A percentile compares a stretch with the other conserved stretches of the same genome.
These are phyloP conservation scores for Carlito syrichta DNA, from an alignment of 2,113 vertebrate species.

Conservation along the genomic window DNA sequence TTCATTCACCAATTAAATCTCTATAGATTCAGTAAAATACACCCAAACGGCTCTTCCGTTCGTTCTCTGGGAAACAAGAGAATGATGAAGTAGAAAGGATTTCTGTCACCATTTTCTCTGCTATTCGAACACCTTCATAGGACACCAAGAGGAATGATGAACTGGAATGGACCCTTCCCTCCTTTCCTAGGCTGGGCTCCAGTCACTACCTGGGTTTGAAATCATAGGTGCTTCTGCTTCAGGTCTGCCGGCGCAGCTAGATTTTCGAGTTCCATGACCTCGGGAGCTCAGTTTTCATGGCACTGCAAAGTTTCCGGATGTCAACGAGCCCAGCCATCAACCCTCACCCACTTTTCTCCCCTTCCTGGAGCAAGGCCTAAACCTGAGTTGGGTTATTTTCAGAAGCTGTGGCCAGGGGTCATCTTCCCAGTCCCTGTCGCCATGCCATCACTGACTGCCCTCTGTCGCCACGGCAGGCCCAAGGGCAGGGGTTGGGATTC, in stretches of 20 bases:
- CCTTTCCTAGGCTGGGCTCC: slow-evolving; percentile 81
- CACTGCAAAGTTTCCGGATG: slow-evolving; percentile 84
- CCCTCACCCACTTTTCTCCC: slow-evolving; percentile 89
- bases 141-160: not conserved
- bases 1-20: slow-evolving; percentile 14
- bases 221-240: slow-evolving; percentile 84
- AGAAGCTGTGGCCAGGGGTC: slow-evolving; percentile 84
- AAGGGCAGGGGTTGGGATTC: accelerated
- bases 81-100: not conserved
- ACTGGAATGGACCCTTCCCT: slow-evolving; percentile 84
- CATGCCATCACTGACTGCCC: accelerated
- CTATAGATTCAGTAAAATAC: slow-evolving; percentile 41
- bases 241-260: slow-evolving; percentile 86
- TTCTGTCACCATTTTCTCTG: not conserved
- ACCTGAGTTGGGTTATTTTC: slow-evolving; percentile 76
- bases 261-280: slow-evolving; percentile 82
- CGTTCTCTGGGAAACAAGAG: not conserved
- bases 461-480: accelerated
- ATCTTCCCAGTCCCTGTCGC: slow-evolving; percentile 88
- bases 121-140: not conserved
- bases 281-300: slow-evolving; percentile 72
- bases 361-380: slow-evolving; percentile 80
- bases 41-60: not conserved
- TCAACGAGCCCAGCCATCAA: slow-evolving; percentile 93
- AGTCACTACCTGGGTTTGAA: slow-evolving; percentile 90